These are phyloP conservation scores for Agapornis roseicollis DNA, from an alignment of 2,113 vertebrate species.

Conservation along the genomic window DNA sequence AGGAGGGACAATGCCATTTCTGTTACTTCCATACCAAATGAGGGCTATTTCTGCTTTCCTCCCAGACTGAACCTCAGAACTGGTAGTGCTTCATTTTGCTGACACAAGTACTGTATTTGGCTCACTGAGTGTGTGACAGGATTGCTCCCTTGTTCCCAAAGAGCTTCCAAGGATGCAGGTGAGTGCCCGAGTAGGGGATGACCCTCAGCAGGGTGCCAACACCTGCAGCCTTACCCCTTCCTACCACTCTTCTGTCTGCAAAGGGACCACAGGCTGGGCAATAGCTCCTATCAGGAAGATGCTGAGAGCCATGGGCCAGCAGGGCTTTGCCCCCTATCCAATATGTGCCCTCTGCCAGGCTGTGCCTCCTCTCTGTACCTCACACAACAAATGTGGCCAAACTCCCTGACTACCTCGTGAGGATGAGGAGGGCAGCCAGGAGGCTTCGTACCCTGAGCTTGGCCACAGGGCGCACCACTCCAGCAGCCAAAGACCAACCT, in stretches of 20 bases:
- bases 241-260: accelerated
- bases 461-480: accelerated
- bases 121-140: neutral
- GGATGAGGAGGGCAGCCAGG: neutral
- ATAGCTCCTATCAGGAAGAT: accelerated
- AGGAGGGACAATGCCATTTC: neutral
- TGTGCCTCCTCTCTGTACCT: neutral
- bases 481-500: neutral
- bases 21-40: neutral
- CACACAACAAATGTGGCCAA: neutral
- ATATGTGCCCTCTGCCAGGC: neutral
- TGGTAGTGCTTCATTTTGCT: neutral
- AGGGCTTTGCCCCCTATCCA: neutral
- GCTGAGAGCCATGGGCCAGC: neutral
- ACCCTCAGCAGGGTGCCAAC: neutral
- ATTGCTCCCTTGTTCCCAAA: neutral
- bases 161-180: neutral
- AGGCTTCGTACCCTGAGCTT: neutral
- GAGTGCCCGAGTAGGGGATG: neutral
- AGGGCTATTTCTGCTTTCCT: neutral
- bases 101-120: constrained; percentile 58
- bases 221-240: neutral
- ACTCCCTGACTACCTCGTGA: neutral
- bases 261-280: neutral
- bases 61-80: constrained; percentile 7